A percentile compares a stretch with the other conserved stretches of the same genome.
Evolutionary conservation across 1,140 invertebrate species (phyloP).

Genomic region (Ips typographus): DNA sequence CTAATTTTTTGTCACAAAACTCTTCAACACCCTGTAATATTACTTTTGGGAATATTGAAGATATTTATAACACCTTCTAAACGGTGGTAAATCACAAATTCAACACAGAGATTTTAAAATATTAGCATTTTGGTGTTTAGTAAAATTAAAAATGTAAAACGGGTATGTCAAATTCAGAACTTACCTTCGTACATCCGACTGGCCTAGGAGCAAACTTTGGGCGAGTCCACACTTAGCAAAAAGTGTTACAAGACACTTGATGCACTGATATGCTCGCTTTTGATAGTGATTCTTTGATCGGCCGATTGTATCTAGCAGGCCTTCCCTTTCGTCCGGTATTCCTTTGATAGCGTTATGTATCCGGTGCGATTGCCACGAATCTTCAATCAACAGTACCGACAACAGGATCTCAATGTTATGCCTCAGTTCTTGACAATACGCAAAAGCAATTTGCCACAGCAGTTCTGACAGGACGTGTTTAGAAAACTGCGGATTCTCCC

Average conservation of each 20-base stretch:
- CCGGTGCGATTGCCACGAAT: slow-evolving; percentile 93
- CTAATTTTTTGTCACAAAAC: too few species aligned
- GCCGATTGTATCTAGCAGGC: slow-evolving; percentile 89
- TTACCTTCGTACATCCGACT: slow-evolving; percentile 76
- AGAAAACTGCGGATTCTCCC: slow-evolving; percentile 95
- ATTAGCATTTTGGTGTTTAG: neutral
- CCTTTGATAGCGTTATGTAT: slow-evolving; percentile 83
- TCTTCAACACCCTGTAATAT: too few species aligned
- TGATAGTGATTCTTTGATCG: slow-evolving; percentile 93
- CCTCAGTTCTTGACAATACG: slow-evolving; percentile 91
- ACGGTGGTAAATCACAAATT: neutral
- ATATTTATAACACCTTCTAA: neutral
- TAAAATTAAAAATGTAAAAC: neutral
- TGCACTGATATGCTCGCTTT: slow-evolving; percentile 95
- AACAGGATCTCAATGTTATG: slow-evolving; percentile 89
- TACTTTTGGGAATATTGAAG: too few species aligned
- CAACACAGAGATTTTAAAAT: neutral
- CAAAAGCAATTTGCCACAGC: slow-evolving; percentile 91
- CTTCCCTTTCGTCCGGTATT: slow-evolving; percentile 88
- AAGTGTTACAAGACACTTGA: slow-evolving; percentile 90
- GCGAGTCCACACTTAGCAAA: slow-evolving; percentile 81
- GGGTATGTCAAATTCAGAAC: neutral
- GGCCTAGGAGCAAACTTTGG: slow-evolving; percentile 73
- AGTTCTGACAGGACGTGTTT: slow-evolving; percentile 85
- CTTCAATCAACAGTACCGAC: slow-evolving; percentile 85